phyloP scores from a whole-genome alignment of 2,888 invertebrate genomes.

The Miltochrista miniata region DNA sequence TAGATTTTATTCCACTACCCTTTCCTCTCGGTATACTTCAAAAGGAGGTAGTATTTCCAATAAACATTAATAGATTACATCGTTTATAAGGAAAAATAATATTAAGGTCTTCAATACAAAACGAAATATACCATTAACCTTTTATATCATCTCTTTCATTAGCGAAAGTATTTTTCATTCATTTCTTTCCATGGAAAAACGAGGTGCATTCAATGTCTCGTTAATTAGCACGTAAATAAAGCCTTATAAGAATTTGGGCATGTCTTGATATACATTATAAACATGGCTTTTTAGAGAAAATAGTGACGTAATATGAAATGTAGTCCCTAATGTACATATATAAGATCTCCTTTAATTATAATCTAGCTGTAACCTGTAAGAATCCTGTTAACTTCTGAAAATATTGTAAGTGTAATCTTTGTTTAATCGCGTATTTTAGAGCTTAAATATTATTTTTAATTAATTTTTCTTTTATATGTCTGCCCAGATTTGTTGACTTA shows the following conservation, averaged over 20 bases:
- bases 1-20: no score
- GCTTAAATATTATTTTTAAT: no score
- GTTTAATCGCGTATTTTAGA: no score
- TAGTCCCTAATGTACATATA: neutral
- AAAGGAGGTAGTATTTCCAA: neutral
- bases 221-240: conserved; percentile 21
- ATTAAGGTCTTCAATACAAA: conserved; percentile 3
- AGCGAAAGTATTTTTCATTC: conserved; percentile 10
- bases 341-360: no score
- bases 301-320: no score
- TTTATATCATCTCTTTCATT: conserved; percentile 3
- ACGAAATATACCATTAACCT: conserved; percentile 22
- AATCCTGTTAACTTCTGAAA: conserved; percentile 25
- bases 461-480: neutral
- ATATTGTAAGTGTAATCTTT: no score
- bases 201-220: conserved; percentile 10
- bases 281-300: no score
- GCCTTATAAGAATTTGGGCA: neutral
- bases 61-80: neutral
- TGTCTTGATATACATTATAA: neutral
- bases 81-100: conserved; percentile 2
- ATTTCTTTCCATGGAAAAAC: conserved; percentile 4
- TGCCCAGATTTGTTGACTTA: no score
- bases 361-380: no score
- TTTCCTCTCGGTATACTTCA: no score